Evolutionary conservation across 2,797 vertebrate species (phyloP).

Genomic region (Chaetodon trifasciatus): DNA sequence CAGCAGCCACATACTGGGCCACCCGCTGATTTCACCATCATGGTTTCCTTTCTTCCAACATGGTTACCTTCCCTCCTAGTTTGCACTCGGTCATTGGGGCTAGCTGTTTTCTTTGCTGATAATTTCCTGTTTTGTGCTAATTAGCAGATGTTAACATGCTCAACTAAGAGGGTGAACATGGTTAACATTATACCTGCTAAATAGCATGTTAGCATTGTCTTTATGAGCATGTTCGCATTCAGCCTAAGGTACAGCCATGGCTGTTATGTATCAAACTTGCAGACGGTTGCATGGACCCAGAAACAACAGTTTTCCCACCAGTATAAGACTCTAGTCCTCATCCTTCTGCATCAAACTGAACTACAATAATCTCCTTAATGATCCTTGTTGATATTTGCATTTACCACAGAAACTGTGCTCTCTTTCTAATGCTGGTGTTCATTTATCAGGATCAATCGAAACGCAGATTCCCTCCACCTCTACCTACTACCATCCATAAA

Average conservation of each 20-base stretch:
- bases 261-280: not conserved
- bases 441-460: not conserved
- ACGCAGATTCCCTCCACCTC: not conserved
- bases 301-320: not conserved
- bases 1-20: conserved; percentile 37
- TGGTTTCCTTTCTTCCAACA: conserved; percentile 4
- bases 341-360: not conserved
- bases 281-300: not conserved
- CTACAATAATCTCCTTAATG: not conserved
- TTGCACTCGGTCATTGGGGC: not conserved
- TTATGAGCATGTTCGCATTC: not conserved
- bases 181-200: not conserved
- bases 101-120: not conserved
- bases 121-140: not conserved
- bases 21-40: conserved; percentile 40
- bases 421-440: not conserved
- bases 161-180: not conserved
- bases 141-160: not conserved
- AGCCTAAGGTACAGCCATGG: not conserved
- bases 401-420: not conserved
- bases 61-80: conserved; percentile 18
- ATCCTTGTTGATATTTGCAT: not conserved
- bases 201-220: not conserved
- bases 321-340: not conserved
- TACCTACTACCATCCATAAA: not conserved